phyloP scores from a whole-genome alignment of 2,888 invertebrate species.

The Stenodera caucasica region DNA sequence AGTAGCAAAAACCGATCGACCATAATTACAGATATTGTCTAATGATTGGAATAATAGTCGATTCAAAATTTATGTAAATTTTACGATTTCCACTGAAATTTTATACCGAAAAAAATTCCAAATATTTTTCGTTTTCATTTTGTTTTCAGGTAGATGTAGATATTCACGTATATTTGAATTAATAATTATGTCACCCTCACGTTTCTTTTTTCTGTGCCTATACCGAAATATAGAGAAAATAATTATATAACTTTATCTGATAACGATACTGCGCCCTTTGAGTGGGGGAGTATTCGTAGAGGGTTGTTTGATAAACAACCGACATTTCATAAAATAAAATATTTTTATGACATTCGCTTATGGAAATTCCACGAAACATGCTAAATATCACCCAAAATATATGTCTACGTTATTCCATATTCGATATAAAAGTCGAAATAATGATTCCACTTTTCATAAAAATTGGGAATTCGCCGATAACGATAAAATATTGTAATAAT shows the following conservation, averaged over 20 bases:
- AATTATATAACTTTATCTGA: slow-evolving; percentile 3
- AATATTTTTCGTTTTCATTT: not conserved
- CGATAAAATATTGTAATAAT: too few species aligned
- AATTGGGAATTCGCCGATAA: too few species aligned
- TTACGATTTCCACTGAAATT: not conserved
- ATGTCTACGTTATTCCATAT: not conserved
- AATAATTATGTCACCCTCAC: slow-evolving; percentile 3
- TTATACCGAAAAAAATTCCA: not conserved
- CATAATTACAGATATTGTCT: slow-evolving; percentile 3
- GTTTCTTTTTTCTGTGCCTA: too few species aligned
- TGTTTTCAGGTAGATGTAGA: not conserved
- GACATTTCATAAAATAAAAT: slow-evolving; percentile 49
- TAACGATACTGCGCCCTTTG: slow-evolving; percentile 36
- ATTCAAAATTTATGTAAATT: not conserved
- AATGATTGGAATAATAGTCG: not conserved
- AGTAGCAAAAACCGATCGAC: not conserved
- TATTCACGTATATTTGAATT: not conserved
- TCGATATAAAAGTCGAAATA: not conserved
- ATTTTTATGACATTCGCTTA: slow-evolving; percentile 50
- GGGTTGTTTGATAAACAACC: slow-evolving; percentile 49
- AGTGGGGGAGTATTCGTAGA: slow-evolving; percentile 39
- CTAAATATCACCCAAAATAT: slow-evolving; percentile 30
- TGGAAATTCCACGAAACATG: slow-evolving; percentile 47
- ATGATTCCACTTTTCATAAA: not conserved
- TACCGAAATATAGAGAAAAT: not conserved